Base-by-base conservation (phyloP, 2,797 vertebrate species). In the Acanthurus leucopareius region DNA sequence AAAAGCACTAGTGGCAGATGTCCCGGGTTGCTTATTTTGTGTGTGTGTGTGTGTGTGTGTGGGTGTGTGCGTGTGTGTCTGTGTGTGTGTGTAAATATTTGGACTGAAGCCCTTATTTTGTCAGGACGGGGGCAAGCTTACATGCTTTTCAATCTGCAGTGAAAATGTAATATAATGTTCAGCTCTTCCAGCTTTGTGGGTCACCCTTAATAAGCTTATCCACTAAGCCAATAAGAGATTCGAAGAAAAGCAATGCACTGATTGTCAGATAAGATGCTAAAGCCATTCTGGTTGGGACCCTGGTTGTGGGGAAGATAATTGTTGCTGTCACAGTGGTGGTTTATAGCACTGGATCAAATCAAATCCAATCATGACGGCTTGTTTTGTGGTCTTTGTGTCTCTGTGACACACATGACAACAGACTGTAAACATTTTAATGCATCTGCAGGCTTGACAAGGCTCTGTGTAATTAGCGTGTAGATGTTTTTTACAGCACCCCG, bases 191-290 rank as follows among this genome's bases (percentile, higher is more conserved):
- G 89, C 68, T 86, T 76, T 13, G 68, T 19, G 70, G 89, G 91
- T 91, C 90, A 86, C 83, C 87, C 84, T 87, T 91, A 92, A 93
- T 88, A 82, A 89, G 91, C 92, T 91, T 93, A 92, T 86, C 88
- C 69, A 14, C 88, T 91, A 91, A 93, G 88, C 93, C 92, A 92
- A 92, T 92, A 89, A 89, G 85, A 86, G 78, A 90, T 86, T 89
- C 1, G 74, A 88, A 89, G 89, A 84, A 89, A 87, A 89, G 84
- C 86, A 67, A 83, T 89, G 91, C 92, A 82, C 86, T 86, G 93
- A 93, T 92, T 83, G 88, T 88, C 87, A 86, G 93, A 94, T 94
- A 92, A 91, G 86, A 93, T 87, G 86, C 69, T 79, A 84, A 91
- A 89, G 86, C 91, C 86, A 84, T 90, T 89, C 81, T 81, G 68